A percentile compares a stretch with the other conserved stretches of the same genome.
phyloP scores from a whole-genome alignment of 2,113 vertebrate species.

The Alethe castanea region DNA sequence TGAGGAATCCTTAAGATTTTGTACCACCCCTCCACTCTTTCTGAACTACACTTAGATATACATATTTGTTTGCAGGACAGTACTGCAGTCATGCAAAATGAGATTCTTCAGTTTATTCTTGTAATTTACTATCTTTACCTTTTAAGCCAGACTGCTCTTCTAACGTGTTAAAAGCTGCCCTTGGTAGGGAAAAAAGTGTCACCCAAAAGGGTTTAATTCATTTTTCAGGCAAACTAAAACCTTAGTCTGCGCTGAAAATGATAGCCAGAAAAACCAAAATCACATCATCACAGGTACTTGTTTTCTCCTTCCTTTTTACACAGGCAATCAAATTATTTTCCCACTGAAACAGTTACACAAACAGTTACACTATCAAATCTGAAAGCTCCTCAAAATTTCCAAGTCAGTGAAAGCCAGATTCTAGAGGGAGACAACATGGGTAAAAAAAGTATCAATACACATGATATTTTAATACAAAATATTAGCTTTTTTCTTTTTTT shows the following conservation, averaged over 20 bases:
- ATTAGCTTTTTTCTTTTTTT: conserved; percentile 58
- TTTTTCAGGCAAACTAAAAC: background rate
- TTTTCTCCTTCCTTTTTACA: background rate
- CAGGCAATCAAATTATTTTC: background rate
- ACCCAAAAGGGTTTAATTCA: background rate
- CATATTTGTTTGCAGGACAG: background rate
- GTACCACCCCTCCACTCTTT: background rate
- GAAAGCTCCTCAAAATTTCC: conserved; percentile 27
- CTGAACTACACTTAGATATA: background rate
- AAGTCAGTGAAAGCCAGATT: conserved; percentile 52
- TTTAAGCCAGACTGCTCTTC: background rate
- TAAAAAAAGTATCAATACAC: conserved; percentile 73
- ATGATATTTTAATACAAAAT: conserved; percentile 72
- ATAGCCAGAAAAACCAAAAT: background rate
- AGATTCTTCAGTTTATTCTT: background rate
- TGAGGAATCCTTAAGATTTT: background rate
- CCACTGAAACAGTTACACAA: background rate
- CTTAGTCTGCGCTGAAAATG: background rate
- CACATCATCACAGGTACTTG: background rate
- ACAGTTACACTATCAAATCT: conserved; percentile 3
- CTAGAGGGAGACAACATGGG: conserved; percentile 66
- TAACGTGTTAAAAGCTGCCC: background rate
- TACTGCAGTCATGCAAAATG: background rate
- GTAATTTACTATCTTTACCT: background rate
- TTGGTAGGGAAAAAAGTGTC: background rate